Base-by-base conservation (phyloP, 2,888 invertebrate genomes). In the Chaetogeoica ovagalla region DNA sequence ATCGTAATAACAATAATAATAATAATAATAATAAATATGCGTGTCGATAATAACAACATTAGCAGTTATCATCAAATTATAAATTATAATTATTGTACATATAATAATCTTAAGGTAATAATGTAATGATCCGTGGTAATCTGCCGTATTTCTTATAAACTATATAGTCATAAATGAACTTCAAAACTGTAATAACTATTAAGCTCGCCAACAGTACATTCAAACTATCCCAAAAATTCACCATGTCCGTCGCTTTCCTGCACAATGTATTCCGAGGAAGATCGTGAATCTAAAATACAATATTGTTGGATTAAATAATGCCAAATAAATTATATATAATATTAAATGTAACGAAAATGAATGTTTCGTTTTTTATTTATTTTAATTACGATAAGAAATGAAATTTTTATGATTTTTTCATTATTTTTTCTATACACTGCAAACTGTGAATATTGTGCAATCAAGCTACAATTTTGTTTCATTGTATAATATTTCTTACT, bases 91-190 rank as follows among this genome's bases (percentile, higher is more conserved):
- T 48, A 37, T 43, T 43, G 11, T 59, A 21, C 21, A 59, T 2
- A 9, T n/a, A 57, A 19, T 19, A 30, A n/a, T 6, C 43, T 74
- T 76, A 91, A 48, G 94, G 94, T 86, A 94, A 89, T 86, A 93
- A 91, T 71, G 92, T 90, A 3, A 93, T 93, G 83, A 95, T 90
- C 94, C 94, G 94, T 0, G 95, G 95, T 82, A 95, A 87, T 84
- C 91, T 89, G 0, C 94, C 94, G 37, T 92, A 92, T 82, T 90
- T 91, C 85, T 92, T 93, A 85, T 93, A 95, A 84, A 88, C 89
- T 86, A 93, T 93, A 87, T 94, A 95, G 86, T 95, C 94, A 84
- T 94, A 95, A 0, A 91, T 87, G 82, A 95, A 89, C 86, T 93
- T 92, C 21, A 91, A 90, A 57, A 94, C 85, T 13, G 94, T 89